Base-by-base conservation (phyloP, 1,140 invertebrate genomes). In the Sycophaga agraensis region DNA sequence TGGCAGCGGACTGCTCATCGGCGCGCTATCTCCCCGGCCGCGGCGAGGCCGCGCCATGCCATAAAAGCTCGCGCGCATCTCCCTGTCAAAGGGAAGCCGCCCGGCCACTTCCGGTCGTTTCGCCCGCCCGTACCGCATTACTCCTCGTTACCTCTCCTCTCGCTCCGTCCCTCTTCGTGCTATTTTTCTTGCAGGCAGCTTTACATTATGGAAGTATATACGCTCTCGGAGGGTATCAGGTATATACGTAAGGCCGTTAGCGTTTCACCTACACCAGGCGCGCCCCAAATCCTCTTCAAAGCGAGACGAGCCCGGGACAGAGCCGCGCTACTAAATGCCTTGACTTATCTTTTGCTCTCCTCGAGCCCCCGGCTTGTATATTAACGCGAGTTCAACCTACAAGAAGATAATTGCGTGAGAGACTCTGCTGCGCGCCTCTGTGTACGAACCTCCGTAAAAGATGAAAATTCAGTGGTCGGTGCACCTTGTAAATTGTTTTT, bases 31-130 rank as follows among this genome's bases (percentile, higher is more conserved):
- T 58, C 35, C 16, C 42, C 8, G 12, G 28, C 45, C 14, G 24
- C 21, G 24, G 45, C 14, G n/a, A n/a, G 37, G 24, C 43, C 31
- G 50, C 35, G 35, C 35, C 9, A 24, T 26, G 14, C 46, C 37
- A 42, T 59, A 60, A 53, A 60, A 51, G 40, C 48, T 60, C 58
- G 1, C 5, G 14, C 42, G 9, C 21, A n/a, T 45, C 43, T 46
- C 35, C 35, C 5, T 35, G 56, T 70, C 67, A 70, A 72, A 72
- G 68, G 57, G 45, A 59, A 64, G 63, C 64, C 69, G 70, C 49
- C 57, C 64, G 63, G 66, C 68, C 67, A 56, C 65, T 73, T 73
- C 71, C 71, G 71, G 66, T 70, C 69, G 69, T 70, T 66, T 61
- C 19, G 43, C 50, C 43, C 63, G 42, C 62, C 49, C 14, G 28